Conservation (phyloP, 1,140 invertebrate species). For the Melanaphis sacchari region DNA sequence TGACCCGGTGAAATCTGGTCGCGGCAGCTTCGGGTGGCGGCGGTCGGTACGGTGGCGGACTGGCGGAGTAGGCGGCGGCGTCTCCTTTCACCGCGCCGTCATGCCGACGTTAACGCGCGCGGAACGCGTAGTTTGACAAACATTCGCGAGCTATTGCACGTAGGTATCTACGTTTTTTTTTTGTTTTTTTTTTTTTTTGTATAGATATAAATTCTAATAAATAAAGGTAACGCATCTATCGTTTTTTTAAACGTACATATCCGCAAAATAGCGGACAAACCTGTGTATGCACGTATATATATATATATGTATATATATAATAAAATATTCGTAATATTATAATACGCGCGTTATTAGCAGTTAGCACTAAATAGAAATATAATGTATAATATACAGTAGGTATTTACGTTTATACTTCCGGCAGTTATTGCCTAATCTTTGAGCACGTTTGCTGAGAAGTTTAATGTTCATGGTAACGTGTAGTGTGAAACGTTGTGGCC, state of each 20-base stretch:
- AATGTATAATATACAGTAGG: too few species aligned
- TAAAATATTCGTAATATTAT: too few species aligned
- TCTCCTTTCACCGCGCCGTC: neutral
- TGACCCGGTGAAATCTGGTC: conserved; percentile 35
- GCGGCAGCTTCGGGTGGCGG: neutral
- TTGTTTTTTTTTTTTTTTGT: too few species aligned
- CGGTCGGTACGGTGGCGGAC: neutral
- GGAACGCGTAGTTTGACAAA: conserved; percentile 9
- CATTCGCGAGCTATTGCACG: neutral
- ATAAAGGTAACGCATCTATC: neutral
- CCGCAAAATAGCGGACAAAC: neutral
- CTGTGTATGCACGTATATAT: too few species aligned
- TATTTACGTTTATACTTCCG: too few species aligned
- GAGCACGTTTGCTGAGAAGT: neutral
- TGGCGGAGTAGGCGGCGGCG: neutral
- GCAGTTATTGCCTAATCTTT: neutral
- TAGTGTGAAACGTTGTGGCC: neutral
- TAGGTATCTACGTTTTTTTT: too few species aligned
- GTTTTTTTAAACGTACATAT: neutral
- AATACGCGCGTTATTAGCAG: too few species aligned
- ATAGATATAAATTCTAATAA: neutral
- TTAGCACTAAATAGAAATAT: too few species aligned
- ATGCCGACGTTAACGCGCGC: neutral
- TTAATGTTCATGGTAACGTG: neutral
- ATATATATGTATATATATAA: too few species aligned